A percentile compares a stretch with the other conserved stretches of the same genome.
Conservation (phyloP, 2,113 vertebrate species). For the Ciconia boyciana region DNA sequence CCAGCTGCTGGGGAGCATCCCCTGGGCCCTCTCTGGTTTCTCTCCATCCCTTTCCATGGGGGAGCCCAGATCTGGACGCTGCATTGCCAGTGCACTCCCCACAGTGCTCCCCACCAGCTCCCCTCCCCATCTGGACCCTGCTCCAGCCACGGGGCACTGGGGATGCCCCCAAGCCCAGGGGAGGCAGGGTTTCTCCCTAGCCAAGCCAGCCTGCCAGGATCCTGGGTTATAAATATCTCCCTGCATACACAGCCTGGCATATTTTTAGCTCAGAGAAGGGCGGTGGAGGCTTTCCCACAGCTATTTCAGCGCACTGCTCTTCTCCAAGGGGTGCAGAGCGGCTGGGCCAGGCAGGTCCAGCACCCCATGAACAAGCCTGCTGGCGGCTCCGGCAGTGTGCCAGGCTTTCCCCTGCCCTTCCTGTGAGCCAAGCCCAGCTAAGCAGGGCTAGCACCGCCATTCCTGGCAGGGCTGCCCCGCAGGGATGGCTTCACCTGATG, state of each 20-base stretch:
- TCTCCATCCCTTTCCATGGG: neutral
- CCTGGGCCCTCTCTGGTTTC: neutral
- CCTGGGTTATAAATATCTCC: slow-evolving; percentile 56
- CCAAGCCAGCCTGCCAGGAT: slow-evolving; percentile 15
- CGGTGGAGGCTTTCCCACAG: slow-evolving; percentile 54
- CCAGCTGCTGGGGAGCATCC: neutral
- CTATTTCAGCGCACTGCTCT: slow-evolving; percentile 27
- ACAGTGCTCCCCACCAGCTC: neutral
- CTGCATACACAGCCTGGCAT: neutral
- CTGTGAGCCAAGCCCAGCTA: neutral
- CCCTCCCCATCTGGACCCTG: neutral
- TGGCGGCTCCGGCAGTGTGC: neutral
- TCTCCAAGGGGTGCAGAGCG: neutral
- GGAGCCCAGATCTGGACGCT: neutral
- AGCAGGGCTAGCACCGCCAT: rapidly evolving
- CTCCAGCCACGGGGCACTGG: neutral
- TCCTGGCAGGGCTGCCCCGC: neutral
- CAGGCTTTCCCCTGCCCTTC: neutral
- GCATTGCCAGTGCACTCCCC: neutral
- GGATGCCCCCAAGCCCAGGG: neutral
- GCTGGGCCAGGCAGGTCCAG: neutral
- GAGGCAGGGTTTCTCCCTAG: neutral
- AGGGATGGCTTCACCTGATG: rapidly evolving
- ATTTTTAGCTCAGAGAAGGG: slow-evolving; percentile 50
- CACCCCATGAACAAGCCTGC: rapidly evolving